Conservation (phyloP, 2,113 vertebrate genomes). For the Muntiacus reevesi region DNA sequence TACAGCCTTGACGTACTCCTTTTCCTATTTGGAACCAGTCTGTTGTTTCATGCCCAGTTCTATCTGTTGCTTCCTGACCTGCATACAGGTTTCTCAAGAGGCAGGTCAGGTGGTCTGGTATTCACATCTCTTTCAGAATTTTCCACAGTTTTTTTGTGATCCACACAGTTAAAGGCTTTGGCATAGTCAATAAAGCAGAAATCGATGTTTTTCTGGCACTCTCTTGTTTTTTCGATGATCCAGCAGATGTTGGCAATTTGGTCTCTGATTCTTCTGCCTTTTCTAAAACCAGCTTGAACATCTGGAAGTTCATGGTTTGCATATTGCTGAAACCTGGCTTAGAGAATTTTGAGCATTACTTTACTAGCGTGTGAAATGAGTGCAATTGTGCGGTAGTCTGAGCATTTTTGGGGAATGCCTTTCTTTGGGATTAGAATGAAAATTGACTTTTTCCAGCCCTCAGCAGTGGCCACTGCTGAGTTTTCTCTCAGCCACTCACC, state of each 20-base stretch:
- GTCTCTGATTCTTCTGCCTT: neutral
- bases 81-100: neutral
- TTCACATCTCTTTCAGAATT: neutral
- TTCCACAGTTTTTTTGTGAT: neutral
- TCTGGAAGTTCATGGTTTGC: fast-evolving
- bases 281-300: neutral
- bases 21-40: neutral
- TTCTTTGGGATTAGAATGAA: neutral
- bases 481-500: fast-evolving
- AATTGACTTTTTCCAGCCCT: neutral
- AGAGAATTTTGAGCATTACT: neutral
- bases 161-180: neutral
- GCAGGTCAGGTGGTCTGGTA: neutral
- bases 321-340: neutral
- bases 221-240: neutral
- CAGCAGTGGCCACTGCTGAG: neutral
- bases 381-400: neutral
- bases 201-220: neutral
- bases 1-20: fast-evolving
- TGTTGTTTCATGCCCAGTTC: neutral
- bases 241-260: neutral
- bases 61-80: neutral
- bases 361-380: neutral
- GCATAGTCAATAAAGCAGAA: neutral
- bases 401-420: neutral